Base-by-base conservation (phyloP, 2,888 invertebrate genomes). In the Pyrrhosoma nymphula region DNA sequence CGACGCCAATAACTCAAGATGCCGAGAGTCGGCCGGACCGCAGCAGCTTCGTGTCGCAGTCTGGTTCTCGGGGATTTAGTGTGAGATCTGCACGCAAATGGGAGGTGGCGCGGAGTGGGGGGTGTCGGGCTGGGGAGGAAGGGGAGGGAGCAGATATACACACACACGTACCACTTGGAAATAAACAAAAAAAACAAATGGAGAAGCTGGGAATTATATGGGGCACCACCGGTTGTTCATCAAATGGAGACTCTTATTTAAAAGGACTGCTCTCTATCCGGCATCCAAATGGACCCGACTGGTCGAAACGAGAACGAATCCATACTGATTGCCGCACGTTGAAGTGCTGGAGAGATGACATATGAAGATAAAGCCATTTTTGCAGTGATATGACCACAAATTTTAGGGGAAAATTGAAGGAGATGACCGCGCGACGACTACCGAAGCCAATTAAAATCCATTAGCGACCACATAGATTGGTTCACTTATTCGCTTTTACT, bases 1-100 rank as follows among this genome's bases (percentile, higher is more conserved):
- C 82, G 82, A 82, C 93, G 93, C 75, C 93, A 93, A 93, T 93
- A 93, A 93, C 93, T 93, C 93, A 93, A 69, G 93, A 63, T 63
- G 93, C 69, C 63, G 56, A 60, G 82, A 82, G 89, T 56, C 89
- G 91, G 39, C 60, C 91, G 39, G 63, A 63, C 91, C 82, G 82
- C 26, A 82, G 82, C 93, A 75, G 93, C 63, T 47, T 47, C 93
- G 93, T 82, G 82, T 82, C 82, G 93, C 63, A 93, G 93, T 47
- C 93, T 69, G 93, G 93, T 93, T 93, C 93, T 93, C 69, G 93
- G 35, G 63, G 60, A 93, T 93, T 93, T 93, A 93, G 93, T 93
- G 93, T 93, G 93, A 93, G 93, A 93, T 75, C 93, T 30, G 93
- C 69, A 93, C 93, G 69, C 93, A 93, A 93, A 93, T 93, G 47